These are phyloP conservation scores for Cyanoderma ruficeps DNA, from an alignment of 2,113 vertebrate genomes.

Conservation along the genomic window DNA sequence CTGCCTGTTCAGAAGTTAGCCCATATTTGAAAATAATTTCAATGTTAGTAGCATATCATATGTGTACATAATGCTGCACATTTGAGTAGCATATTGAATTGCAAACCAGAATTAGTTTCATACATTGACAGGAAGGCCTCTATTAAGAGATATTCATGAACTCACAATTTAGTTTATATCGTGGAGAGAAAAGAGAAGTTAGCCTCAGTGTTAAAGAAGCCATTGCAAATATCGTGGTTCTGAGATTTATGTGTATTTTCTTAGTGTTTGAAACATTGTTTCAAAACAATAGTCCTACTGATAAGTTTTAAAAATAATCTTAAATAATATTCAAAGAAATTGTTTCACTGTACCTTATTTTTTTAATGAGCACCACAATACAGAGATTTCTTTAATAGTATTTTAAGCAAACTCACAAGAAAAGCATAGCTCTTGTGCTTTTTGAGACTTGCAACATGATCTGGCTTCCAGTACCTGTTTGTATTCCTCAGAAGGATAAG, in stretches of 20 bases:
- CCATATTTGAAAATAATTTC: not conserved
- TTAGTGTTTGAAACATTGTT: not conserved
- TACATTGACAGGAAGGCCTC: not conserved
- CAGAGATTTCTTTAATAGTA: not conserved
- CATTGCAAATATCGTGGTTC: not conserved
- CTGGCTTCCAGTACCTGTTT: not conserved
- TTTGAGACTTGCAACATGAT: not conserved
- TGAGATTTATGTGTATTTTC: not conserved
- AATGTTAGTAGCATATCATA: not conserved
- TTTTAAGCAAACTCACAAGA: not conserved
- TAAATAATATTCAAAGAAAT: not conserved
- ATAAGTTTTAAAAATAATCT: not conserved
- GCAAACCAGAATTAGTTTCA: not conserved
- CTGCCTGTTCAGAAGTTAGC: not conserved
- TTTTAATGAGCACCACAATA: not conserved
- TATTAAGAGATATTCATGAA: not conserved
- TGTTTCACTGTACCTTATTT: not conserved
- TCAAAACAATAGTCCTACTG: not conserved
- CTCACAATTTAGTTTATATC: not conserved
- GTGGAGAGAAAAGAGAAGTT: not conserved
- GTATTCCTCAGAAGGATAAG: not conserved
- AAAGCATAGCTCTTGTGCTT: not conserved
- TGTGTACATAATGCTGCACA: not conserved
- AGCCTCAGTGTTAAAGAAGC: not conserved
- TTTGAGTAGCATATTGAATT: not conserved